These are phyloP conservation scores for Oryzias woworae DNA, from an alignment of 2,113 vertebrate genomes.

Conservation along the genomic window DNA sequence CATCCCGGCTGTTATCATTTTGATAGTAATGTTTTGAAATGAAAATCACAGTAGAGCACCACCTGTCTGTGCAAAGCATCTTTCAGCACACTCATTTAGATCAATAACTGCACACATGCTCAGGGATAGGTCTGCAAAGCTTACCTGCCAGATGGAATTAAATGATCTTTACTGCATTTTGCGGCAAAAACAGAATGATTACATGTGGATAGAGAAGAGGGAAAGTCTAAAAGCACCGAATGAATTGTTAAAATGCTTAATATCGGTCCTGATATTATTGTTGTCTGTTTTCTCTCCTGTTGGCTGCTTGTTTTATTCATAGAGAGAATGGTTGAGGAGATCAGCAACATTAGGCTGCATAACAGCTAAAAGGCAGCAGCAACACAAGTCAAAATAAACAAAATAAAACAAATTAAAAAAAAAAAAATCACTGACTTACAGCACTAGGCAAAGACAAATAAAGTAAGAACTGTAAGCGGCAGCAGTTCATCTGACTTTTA, in stretches of 20 bases:
- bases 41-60: not conserved
- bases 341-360: no score
- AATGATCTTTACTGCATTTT: constrained; percentile 26
- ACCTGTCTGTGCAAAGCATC: not conserved
- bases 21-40: not conserved
- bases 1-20: no score
- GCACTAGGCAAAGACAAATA: no score
- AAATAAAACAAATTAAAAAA: no score
- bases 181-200: constrained; percentile 35
- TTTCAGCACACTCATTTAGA: constrained; percentile 31
- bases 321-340: no score
- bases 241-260: constrained; percentile 7
- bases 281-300: no score
- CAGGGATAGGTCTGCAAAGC: not conserved
- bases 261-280: not conserved
- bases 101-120: constrained; percentile 16
- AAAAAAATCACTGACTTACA: no score
- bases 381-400: no score
- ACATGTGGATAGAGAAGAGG: constrained; percentile 20
- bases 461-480: no score
- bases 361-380: no score
- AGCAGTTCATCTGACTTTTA: no score
- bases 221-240: constrained; percentile 6
- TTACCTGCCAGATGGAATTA: constrained; percentile 29
- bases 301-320: no score